phyloP scores from a whole-genome alignment of 2,888 invertebrate species.

The Digitonthophagus gazella region DNA sequence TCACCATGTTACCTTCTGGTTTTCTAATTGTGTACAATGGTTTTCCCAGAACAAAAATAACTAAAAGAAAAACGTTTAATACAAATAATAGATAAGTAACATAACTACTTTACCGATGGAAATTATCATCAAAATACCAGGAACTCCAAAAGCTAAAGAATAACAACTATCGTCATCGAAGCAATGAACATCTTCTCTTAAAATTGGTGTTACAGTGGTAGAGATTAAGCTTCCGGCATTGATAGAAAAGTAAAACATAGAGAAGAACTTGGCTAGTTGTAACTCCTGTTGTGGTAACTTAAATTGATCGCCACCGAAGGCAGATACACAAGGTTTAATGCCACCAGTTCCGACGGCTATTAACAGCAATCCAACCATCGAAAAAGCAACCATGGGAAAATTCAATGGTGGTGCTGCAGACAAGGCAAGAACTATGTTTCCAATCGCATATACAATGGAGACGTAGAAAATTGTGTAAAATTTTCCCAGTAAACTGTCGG shows the following conservation, averaged over 20 bases:
- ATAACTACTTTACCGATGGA: slow-evolving; percentile 65
- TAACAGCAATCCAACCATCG: slow-evolving; percentile 63
- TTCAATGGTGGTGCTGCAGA: slow-evolving; percentile 62
- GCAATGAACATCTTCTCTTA: slow-evolving; percentile 77
- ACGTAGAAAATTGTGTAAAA: slow-evolving; percentile 87
- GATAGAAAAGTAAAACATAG: slow-evolving; percentile 91
- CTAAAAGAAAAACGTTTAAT: slow-evolving; percentile 54
- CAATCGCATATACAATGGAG: slow-evolving; percentile 81
- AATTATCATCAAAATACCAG: slow-evolving; percentile 79
- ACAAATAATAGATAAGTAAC: neutral
- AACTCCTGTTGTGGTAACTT: slow-evolving; percentile 73
- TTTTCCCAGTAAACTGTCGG: slow-evolving; percentile 90
- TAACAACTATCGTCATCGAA: slow-evolving; percentile 76
- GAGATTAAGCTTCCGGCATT: slow-evolving; percentile 89
- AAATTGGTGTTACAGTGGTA: slow-evolving; percentile 81
- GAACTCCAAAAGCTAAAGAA: slow-evolving; percentile 85
- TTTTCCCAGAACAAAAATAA: slow-evolving; percentile 79
- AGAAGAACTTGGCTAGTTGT: slow-evolving; percentile 84
- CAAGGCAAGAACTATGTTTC: slow-evolving; percentile 75
- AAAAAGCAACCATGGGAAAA: slow-evolving; percentile 55
- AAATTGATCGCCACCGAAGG: slow-evolving; percentile 96
- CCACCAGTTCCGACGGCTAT: slow-evolving; percentile 92
- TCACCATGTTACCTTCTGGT: slow-evolving; percentile 81
- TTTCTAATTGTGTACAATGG: slow-evolving; percentile 72
- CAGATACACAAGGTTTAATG: slow-evolving; percentile 93